A percentile compares a stretch with the other conserved stretches of the same genome.
phyloP scores from a whole-genome alignment of 2,113 vertebrate genomes.

The Chaetodon auriga region DNA sequence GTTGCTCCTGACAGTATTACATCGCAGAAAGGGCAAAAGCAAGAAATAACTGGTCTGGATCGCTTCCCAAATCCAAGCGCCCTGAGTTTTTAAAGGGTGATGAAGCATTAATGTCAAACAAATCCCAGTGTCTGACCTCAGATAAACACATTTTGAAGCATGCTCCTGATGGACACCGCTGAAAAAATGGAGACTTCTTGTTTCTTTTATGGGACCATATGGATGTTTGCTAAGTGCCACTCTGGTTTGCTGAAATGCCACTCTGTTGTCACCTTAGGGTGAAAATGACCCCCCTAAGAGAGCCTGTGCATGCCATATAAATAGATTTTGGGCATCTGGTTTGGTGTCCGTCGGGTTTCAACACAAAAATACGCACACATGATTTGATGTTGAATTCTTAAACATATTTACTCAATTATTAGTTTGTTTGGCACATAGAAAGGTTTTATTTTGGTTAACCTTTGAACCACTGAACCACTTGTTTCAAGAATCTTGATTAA shows the following conservation, averaged over 20 bases:
- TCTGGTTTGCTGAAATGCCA: not conserved
- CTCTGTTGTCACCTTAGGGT: not conserved
- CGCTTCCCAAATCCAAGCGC: conserved; percentile 9
- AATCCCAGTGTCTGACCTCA: not conserved
- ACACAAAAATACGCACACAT: not conserved
- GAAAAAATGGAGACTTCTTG: not conserved
- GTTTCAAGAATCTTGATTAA: not conserved
- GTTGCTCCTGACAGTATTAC: not conserved
- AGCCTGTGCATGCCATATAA: not conserved
- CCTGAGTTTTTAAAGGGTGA: not conserved
- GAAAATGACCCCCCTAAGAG: not conserved
- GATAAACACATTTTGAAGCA: not conserved
- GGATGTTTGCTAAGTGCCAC: not conserved
- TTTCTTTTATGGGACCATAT: not conserved
- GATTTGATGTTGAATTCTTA: not conserved
- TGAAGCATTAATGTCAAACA: conserved; percentile 7
- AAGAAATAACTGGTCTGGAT: not conserved
- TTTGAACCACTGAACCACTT: not conserved
- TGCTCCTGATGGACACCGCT: no score
- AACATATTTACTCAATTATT: not conserved
- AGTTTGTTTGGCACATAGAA: not conserved
- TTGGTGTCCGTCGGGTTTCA: not conserved
- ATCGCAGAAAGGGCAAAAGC: not conserved
- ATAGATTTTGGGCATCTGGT: not conserved
- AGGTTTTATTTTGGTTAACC: not conserved